These are phyloP conservation scores for Ridgeia piscesae DNA, from an alignment of 1,140 invertebrate genomes.

Conservation along the genomic window DNA sequence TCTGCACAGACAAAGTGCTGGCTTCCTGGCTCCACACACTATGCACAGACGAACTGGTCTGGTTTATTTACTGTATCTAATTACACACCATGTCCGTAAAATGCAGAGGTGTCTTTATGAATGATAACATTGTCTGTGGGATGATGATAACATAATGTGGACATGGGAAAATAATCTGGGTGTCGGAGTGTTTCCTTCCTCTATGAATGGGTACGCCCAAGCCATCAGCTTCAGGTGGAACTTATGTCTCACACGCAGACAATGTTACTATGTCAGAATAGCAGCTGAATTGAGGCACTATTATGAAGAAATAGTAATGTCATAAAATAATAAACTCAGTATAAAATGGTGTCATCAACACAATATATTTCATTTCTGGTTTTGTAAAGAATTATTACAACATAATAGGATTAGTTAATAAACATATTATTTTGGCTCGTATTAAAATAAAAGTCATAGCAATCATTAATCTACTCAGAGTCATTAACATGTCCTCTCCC, in stretches of 20 bases:
- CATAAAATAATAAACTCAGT: too few species aligned
- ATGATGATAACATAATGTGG: background rate
- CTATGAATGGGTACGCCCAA: background rate
- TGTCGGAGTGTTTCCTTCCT: background rate
- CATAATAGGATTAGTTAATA: too few species aligned
- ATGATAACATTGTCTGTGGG: background rate
- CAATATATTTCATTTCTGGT: too few species aligned
- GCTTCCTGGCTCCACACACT: background rate
- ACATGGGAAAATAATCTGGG: background rate
- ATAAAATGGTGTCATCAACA: too few species aligned
- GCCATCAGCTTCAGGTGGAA: too few species aligned
- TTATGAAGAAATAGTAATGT: too few species aligned
- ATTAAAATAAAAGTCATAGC: background rate
- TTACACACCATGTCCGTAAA: background rate
- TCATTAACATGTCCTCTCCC: background rate
- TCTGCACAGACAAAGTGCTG: background rate
- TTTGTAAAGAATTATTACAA: too few species aligned
- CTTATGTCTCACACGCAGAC: background rate
- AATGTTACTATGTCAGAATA: background rate
- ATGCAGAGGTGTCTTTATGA: background rate
- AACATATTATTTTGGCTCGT: background rate
- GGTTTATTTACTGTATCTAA: background rate
- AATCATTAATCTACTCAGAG: background rate
- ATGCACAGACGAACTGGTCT: background rate
- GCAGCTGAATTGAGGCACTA: background rate